These are phyloP conservation scores for Barbus barbus DNA, from an alignment of 2,113 vertebrate species.

Conservation along the genomic window DNA sequence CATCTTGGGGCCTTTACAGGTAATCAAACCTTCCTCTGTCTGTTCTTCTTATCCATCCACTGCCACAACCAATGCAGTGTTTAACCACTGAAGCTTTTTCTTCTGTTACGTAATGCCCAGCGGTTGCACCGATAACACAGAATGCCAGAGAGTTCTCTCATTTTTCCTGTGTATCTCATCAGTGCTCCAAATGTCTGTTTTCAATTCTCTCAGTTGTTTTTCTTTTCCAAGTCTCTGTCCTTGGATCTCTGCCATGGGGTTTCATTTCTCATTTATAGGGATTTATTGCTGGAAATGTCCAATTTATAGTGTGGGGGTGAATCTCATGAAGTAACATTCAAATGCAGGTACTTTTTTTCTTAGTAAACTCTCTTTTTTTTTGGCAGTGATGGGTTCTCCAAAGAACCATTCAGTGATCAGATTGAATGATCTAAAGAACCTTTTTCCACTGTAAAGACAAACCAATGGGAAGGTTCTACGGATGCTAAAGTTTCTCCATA, in stretches of 20 bases:
- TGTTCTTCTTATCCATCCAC: background rate
- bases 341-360: background rate
- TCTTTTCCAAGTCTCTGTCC: slow-evolving; percentile 7
- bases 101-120: background rate
- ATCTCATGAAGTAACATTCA: background rate
- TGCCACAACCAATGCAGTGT: background rate
- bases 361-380: background rate
- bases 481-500: background rate
- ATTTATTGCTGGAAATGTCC: slow-evolving; percentile 21
- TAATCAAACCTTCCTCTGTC: slow-evolving; percentile 56
- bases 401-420: background rate
- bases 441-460: no score
- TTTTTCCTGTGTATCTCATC: background rate
- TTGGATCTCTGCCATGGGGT: background rate
- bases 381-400: no score
- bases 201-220: background rate
- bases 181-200: background rate
- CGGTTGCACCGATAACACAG: background rate
- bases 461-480: background rate
- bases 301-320: background rate
- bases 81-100: background rate
- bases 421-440: no score
- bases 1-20: slow-evolving; percentile 95
- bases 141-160: background rate
- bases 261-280: slow-evolving; percentile 12